Base-by-base conservation (phyloP, 2,888 invertebrate genomes). In the Heliconius ethilla region DNA sequence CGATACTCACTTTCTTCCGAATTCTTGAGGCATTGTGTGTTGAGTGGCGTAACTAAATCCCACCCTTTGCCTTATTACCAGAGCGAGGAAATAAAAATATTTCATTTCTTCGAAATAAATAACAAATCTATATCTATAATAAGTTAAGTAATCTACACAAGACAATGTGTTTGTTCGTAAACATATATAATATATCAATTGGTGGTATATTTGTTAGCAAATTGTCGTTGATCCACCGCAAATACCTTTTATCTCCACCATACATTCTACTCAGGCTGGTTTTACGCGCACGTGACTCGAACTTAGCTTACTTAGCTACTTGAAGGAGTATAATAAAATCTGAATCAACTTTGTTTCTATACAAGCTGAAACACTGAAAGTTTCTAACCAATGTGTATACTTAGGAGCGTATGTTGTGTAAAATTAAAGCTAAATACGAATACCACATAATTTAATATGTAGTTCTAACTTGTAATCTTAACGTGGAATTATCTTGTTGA, bases 261-360 rank as follows among this genome's bases (percentile, higher is more conserved):
- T 80, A 77, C 67, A 77, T 80, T 79, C 63, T 70, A 77, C 75
- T 79, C 74, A 29, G 77, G 76, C 79, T 75, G 75, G 70, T 75
- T 80, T 80, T 75, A 80, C 75, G 76, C 70, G 78, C 74, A 74
- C 80, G 80, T 80, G 77, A 80, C 77, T 80, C 29, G 51, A 76
- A 79, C 75, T 79, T 70, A 75, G 59, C 70, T 75, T 70, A 79
- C 75, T 79, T 70, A 75, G 62, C 70, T 75, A 75, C 75, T 79
- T 76, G 75, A 33, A 74, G 70, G 75, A 76, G 76, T 76, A 79
- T 80, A 82, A 82, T 81, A 81, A 82, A 82, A 80, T 80, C 72
- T 80, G 77, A 78, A 80, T 82, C 78, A 80, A 79, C 77, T 81
- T 81, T 77, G 75, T 78, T 59, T 72, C 76, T 69, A 73, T 79